These are phyloP conservation scores for Cebidichthys violaceus DNA, from an alignment of 2,113 vertebrate genomes.

Conservation along the genomic window DNA sequence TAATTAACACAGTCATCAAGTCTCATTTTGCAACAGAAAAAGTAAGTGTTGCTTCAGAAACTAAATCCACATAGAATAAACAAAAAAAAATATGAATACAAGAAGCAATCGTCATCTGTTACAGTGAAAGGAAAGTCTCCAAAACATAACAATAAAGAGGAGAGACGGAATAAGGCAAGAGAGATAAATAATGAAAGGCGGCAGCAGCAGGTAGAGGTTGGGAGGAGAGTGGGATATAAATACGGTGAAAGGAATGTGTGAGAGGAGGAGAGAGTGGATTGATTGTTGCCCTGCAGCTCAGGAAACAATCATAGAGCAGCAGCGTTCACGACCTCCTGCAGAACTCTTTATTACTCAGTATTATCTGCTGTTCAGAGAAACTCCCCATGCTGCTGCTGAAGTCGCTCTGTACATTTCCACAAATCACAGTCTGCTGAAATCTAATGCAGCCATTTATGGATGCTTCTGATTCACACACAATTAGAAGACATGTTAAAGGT, in stretches of 20 bases:
- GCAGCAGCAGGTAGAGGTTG: constrained; percentile 41
- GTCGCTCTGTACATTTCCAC: background rate
- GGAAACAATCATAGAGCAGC: constrained; percentile 65
- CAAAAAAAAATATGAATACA: background rate
- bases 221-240: constrained; percentile 57
- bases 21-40: background rate
- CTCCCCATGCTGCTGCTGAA: constrained; percentile 3
- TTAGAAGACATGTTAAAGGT: background rate
- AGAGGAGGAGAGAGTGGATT: constrained; percentile 58
- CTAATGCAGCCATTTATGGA: background rate
- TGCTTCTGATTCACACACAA: background rate
- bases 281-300: constrained; percentile 69
- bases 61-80: background rate
- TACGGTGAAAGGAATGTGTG: constrained; percentile 54
- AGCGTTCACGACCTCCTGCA: constrained; percentile 65
- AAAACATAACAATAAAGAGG: constrained; percentile 5
- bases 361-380: constrained; percentile 53
- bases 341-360: constrained; percentile 62
- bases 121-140: background rate
- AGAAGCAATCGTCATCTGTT: background rate
- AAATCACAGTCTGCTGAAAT: background rate
- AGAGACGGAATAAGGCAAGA: background rate
- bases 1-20: constrained; percentile 38
- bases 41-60: background rate
- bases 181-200: constrained; percentile 35